Evolutionary conservation across 2,888 invertebrate genomes (phyloP), one percentile per base, ranked within the genome.

Genomic region (Empis stercorea): DNA sequence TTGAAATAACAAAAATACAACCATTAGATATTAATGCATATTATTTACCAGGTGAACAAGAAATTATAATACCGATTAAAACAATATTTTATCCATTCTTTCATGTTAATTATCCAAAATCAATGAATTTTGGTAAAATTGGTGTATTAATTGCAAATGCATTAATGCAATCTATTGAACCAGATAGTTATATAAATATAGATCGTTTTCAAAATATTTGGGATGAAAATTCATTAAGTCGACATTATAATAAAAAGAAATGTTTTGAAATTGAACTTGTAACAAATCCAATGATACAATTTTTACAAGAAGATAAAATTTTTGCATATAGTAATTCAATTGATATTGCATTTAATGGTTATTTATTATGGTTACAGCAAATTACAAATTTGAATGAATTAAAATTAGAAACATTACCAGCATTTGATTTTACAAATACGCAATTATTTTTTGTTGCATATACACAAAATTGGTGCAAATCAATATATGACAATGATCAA

Each of bases 371-470:
- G 41, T 13, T 39, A 2, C 15, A 32, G 11, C 17, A 38, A 15
- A 15, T 16, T 1, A 40, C 13, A 13, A 40, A 27, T 17, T 15
- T 16, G 7, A 4, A 16, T 2, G 20, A 17, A 17, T 40, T 44
- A 30, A 17, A 36, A 16, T 5, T 17, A 7, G 48, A 48, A 45
- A 41, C 27, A 14, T 20, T 48, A 10, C 30, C 17, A 3, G 37
- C 27, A n/a, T 23, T 42, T 10, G 36, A 48, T 30, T 45, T 41
- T 27, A 42, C 48, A 13, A 36, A 32, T 20, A 44, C 38, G 14
- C 44, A 48, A 45, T 15, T 48, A 27, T 48, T 48, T 36, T 48
- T 48, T 34, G 14, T 48, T 11, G 30, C 41, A 9, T 48, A 45
- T 34, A 44, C 48, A 9, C 48, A 48, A 34, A 23, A 32, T 14